These are phyloP conservation scores for Athetis lepigone DNA, from an alignment of 2,888 invertebrate species.

Conservation along the genomic window DNA sequence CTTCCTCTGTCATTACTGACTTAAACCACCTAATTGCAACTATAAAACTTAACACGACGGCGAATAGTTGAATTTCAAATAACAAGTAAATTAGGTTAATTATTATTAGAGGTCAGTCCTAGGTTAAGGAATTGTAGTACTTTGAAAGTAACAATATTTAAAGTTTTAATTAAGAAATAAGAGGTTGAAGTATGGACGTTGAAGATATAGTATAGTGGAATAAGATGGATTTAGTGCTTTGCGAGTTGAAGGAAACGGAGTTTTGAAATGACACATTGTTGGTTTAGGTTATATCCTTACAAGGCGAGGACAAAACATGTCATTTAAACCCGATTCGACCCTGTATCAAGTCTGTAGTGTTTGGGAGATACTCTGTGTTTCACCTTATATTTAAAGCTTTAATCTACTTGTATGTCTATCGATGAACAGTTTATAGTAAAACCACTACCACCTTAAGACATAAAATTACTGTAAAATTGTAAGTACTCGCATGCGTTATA, in stretches of 20 bases:
- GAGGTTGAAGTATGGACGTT: conserved; percentile 24
- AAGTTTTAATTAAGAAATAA: conserved; percentile 54
- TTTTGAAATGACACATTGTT: conserved; percentile 11
- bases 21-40: conserved; percentile 60
- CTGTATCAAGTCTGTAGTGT: neutral
- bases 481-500: too few relatives aligned
- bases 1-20: conserved; percentile 64
- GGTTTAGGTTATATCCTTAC: conserved; percentile 13
- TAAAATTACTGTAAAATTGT: too few relatives aligned
- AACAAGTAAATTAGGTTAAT: conserved; percentile 57
- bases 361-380: neutral
- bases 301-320: neutral
- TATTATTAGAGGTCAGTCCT: conserved; percentile 55
- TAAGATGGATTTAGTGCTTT: conserved; percentile 3
- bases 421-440: too few relatives aligned
- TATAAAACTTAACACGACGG: conserved; percentile 57
- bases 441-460: too few relatives aligned
- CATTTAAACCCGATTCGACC: conserved; percentile 4
- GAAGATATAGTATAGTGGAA: conserved; percentile 33
- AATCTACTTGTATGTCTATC: too few relatives aligned
- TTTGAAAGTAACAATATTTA: conserved; percentile 47
- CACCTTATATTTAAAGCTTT: neutral
- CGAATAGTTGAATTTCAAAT: conserved; percentile 58
- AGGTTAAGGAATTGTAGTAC: conserved; percentile 43
- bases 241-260: neutral